Evolutionary conservation across 2,113 vertebrate genomes (phyloP).

Genomic region (Glaucidium brasilianum): DNA sequence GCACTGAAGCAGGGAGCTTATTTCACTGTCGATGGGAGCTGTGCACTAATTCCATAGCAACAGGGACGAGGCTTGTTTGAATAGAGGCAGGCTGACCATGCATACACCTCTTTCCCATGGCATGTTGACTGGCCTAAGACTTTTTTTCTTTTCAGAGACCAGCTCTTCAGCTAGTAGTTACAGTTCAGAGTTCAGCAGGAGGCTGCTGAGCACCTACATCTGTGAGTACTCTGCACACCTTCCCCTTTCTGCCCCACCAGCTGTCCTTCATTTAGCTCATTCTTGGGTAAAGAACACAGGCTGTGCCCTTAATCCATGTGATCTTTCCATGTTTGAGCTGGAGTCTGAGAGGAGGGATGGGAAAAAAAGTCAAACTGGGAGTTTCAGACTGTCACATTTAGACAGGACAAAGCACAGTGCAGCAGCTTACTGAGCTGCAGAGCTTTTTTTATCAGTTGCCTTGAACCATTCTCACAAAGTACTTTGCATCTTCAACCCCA

Average conservation of each 20-base stretch:
- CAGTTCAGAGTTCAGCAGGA: constrained; percentile 91
- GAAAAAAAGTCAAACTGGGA: not conserved
- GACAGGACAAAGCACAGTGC: not conserved
- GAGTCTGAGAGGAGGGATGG: not conserved
- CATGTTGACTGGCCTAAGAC: not conserved
- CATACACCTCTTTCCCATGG: not conserved
- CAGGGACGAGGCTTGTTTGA: not conserved
- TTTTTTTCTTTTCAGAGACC: constrained; percentile 79
- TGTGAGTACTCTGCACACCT: constrained; percentile 77
- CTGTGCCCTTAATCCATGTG: not conserved
- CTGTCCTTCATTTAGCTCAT: not conserved
- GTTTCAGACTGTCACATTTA: not conserved
- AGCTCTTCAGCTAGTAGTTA: constrained; percentile 90
- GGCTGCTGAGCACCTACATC: constrained; percentile 93
- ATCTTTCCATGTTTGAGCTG: not conserved
- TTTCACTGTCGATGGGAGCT: not conserved
- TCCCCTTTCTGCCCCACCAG: rapidly evolving
- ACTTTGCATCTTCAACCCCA: not conserved
- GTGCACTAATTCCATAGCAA: constrained; percentile 9
- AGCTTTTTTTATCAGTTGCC: not conserved
- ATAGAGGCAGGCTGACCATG: not conserved
- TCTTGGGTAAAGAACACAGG: not conserved
- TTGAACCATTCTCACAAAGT: not conserved
- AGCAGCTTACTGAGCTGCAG: not conserved
- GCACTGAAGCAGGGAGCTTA: not conserved